phyloP scores from a whole-genome alignment of 2,888 invertebrate species.

The Drosophila affinis region DNA sequence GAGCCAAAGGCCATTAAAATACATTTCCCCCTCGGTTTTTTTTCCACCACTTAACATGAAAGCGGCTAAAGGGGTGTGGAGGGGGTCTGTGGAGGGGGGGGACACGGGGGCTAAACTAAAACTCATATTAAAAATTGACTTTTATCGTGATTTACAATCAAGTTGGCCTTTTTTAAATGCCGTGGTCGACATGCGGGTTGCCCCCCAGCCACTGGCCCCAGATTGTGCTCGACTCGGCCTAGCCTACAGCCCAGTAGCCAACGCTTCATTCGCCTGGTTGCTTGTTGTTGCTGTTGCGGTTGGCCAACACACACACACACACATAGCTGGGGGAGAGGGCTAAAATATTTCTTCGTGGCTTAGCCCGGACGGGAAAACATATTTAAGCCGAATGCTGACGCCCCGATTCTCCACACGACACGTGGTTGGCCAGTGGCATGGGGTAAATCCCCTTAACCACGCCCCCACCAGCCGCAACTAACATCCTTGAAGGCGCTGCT shows the following conservation, averaged over 20 bases:
- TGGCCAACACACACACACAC: slow-evolving; percentile 50
- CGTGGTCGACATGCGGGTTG: slow-evolving; percentile 76
- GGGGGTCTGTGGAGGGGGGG: neutral
- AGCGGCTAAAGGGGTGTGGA: neutral
- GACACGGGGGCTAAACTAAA: slow-evolving; percentile 65
- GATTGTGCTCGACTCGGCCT: neutral
- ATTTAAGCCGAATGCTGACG: slow-evolving; percentile 61
- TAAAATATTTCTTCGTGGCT: slow-evolving; percentile 79
- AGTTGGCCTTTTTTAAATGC: slow-evolving; percentile 78
- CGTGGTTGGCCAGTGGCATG: slow-evolving; percentile 65
- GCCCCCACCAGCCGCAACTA: slow-evolving; percentile 53
- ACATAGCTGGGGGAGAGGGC: slow-evolving; percentile 35
- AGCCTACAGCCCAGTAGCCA: slow-evolving; percentile 14
- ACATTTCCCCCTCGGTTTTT: slow-evolving; percentile 40
- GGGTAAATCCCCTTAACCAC: slow-evolving; percentile 70
- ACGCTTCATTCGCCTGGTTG: slow-evolving; percentile 23
- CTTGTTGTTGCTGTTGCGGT: slow-evolving; percentile 62
- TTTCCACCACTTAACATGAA: slow-evolving; percentile 52
- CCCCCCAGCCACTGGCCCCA: slow-evolving; percentile 9
- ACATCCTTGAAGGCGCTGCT: slow-evolving; percentile 64
- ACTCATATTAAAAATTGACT: slow-evolving; percentile 81
- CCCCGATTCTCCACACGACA: slow-evolving; percentile 57
- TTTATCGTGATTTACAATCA: slow-evolving; percentile 81
- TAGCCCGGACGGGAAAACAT: slow-evolving; percentile 70
- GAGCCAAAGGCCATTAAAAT: slow-evolving; percentile 76